These are phyloP conservation scores for Epicauta chinensis DNA, from an alignment of 1,140 invertebrate genomes.

Conservation along the genomic window DNA sequence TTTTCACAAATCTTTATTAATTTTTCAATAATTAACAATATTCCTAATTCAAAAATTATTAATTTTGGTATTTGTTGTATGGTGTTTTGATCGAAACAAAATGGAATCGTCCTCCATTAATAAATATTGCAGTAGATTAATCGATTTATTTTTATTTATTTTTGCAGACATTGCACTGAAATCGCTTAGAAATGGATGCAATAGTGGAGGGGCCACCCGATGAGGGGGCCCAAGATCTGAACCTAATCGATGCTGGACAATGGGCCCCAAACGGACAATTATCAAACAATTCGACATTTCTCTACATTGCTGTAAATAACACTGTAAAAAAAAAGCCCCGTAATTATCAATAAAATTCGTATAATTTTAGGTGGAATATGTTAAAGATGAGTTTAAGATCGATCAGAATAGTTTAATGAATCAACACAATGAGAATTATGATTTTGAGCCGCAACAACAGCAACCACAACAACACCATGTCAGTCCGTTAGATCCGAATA, in stretches of 20 bases:
- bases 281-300: constrained; percentile 27
- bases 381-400: constrained; percentile 46
- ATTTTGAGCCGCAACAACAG: constrained; percentile 40
- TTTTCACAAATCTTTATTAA: neutral
- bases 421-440: constrained; percentile 46
- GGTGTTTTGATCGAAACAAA: constrained; percentile 4
- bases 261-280: constrained; percentile 4
- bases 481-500: constrained; percentile 53
- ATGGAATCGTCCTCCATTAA: neutral
- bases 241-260: constrained; percentile 10
- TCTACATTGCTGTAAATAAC: constrained; percentile 37
- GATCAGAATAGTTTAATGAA: constrained; percentile 43
- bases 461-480: constrained; percentile 41
- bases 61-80: neutral
- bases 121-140: neutral
- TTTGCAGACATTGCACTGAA: too few species aligned
- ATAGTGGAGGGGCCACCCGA: constrained; percentile 22
- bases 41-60: neutral
- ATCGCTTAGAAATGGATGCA: constrained; percentile 27
- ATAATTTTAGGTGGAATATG: constrained; percentile 48
- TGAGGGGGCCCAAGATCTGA: constrained; percentile 18
- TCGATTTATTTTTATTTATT: too few species aligned
- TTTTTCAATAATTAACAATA: too few species aligned
- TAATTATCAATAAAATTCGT: neutral
- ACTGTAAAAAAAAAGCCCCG: neutral